A percentile compares a stretch with the other conserved stretches of the same genome.
phyloP scores from a whole-genome alignment of 37 sponge, comb jelly and placozoan species.

The Geodia barretti region DNA sequence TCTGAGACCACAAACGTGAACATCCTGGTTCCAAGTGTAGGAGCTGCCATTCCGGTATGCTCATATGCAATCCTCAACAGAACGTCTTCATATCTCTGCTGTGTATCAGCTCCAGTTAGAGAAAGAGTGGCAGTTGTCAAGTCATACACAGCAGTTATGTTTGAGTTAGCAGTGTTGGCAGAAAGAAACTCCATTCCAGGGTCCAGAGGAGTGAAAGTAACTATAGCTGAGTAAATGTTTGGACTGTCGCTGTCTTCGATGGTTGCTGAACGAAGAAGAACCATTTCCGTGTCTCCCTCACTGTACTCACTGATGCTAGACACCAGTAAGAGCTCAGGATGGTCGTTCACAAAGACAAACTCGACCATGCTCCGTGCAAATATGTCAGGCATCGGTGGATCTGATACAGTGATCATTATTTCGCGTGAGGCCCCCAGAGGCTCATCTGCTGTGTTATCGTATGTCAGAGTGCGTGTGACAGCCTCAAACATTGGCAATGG shows the following conservation, averaged over 20 bases:
- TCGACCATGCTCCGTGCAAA: conserved; percentile 16
- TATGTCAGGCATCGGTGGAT: conserved; percentile 6
- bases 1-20: conserved; percentile 52
- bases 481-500: conserved; percentile 26
- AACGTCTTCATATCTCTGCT: conserved; percentile 34
- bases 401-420: conserved; percentile 28
- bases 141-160: conserved; percentile 7
- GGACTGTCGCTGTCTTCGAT: conserved; percentile 61
- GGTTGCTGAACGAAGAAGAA: not conserved
- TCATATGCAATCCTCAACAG: conserved; percentile 45
- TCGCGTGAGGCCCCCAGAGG: conserved; percentile 24
- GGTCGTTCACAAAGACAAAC: conserved; percentile 50
- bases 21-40: conserved; percentile 39
- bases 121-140: conserved; percentile 12
- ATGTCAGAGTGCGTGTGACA: conserved; percentile 54
- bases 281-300: conserved; percentile 43
- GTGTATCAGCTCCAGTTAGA: conserved; percentile 47
- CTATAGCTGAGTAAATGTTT: conserved; percentile 28
- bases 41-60: conserved; percentile 12
- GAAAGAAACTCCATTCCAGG: conserved; percentile 34
- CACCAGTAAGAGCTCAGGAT: conserved; percentile 13
- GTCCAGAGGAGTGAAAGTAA: conserved; percentile 45
- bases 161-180: conserved; percentile 23
- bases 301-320: conserved; percentile 27
- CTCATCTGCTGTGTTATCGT: conserved; percentile 66